Base-by-base conservation (phyloP, 2,797 vertebrate genomes). In the Australoheros facetus region DNA sequence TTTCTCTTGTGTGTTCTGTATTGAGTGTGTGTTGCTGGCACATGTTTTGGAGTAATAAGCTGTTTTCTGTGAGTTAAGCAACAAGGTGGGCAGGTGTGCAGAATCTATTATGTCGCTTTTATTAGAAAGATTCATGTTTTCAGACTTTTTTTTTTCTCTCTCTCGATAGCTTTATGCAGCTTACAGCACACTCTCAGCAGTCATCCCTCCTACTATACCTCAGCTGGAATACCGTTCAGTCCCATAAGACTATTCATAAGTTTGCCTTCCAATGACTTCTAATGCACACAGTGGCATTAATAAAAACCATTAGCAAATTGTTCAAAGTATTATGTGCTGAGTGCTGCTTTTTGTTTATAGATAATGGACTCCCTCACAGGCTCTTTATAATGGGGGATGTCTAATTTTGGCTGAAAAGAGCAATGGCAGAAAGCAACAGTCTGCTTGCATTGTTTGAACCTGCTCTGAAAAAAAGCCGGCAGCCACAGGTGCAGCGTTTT, bases 281-380 rank as follows among this genome's bases (percentile, higher is more conserved):
- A 83, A 87, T 79, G 75, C 73, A 77, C 78, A 84, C 62, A 80
- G 59, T 84, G 71, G 72, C 81, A 78, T 69, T 85, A 87, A 83
- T 57, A 86, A 90, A 90, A 91, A 80, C 78, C 86, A 90, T 92
- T 92, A 88, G 85, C 82, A 86, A 83, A 90, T 66, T 75, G 84
- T 81, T 87, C 54, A 83, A 81, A 80, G 69, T 58, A 71, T 57
- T 23, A 51, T 86, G 60, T 48, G 70, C 81, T 76, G 81, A 86
- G 80, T 82, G 83, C 72, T 76, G 66, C 77, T 64, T 84, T 89
- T 87, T 85, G 48, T 88, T 39, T 73, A 62, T 42, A 28, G 76
- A 84, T 89, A 91, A 92, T 91, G 71, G 85, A 80, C 78, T 87
- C 81, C 74, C 70, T 82, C 81, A 77, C 78, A 69, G 81, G 69